Conservation (phyloP, 2,888 invertebrate species). For the Trachelus troglodyta region DNA sequence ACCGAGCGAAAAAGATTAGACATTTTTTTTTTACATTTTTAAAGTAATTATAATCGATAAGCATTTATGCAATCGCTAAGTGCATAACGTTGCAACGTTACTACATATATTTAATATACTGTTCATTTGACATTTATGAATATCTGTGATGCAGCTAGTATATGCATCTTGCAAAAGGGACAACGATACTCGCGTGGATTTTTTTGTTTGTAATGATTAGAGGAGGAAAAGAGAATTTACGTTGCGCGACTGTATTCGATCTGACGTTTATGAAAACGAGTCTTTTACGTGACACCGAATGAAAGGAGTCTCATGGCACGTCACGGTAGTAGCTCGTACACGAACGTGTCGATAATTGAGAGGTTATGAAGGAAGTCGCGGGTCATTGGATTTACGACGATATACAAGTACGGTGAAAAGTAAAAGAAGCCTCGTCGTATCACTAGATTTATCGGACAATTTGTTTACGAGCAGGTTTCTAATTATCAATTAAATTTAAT, state of each 20-base stretch:
- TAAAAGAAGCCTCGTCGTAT: conserved; percentile 37
- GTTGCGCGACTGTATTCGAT: not conserved
- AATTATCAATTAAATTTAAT: conserved; percentile 40
- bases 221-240: too few relatives aligned
- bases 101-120: too few relatives aligned
- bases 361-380: conserved; percentile 26
- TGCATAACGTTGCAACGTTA: not conserved
- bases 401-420: conserved; percentile 4
- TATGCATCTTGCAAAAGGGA: too few relatives aligned
- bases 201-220: too few relatives aligned
- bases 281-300: not conserved
- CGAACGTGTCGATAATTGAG: conserved; percentile 22
- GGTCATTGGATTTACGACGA: conserved; percentile 1
- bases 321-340: not conserved
- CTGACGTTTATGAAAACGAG: not conserved
- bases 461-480: conserved; percentile 43
- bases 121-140: too few relatives aligned
- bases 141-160: too few relatives aligned
- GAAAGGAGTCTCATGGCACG: not conserved
- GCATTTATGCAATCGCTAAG: not conserved
- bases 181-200: too few relatives aligned
- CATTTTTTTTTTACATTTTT: not conserved
- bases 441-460: conserved; percentile 31
- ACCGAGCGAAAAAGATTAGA: not conserved
- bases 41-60: not conserved